These are phyloP conservation scores for Chauna torquata DNA, from an alignment of 2,113 vertebrate species.

Conservation along the genomic window DNA sequence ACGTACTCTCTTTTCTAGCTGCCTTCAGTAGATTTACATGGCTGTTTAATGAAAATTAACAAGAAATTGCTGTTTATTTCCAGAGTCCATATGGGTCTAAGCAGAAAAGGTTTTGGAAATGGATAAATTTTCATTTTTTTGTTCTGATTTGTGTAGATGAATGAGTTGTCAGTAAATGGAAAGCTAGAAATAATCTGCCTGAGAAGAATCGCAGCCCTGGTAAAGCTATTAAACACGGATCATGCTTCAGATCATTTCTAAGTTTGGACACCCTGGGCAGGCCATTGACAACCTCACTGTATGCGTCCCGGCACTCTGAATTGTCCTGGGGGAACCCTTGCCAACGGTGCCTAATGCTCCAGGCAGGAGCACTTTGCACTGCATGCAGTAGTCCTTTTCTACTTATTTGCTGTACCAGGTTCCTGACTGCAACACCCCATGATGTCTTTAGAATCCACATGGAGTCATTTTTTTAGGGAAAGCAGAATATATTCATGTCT, in stretches of 20 bases:
- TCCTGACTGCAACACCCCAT: background rate
- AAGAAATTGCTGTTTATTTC: background rate
- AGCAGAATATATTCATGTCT: background rate
- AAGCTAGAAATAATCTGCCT: background rate
- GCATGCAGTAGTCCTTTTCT: background rate
- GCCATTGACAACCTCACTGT: background rate
- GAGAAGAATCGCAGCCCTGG: background rate
- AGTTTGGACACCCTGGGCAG: background rate
- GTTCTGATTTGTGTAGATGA: background rate
- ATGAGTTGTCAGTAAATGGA: background rate
- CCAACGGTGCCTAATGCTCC: background rate
- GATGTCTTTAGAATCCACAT: background rate
- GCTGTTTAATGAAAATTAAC: background rate
- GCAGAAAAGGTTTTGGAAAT: background rate
- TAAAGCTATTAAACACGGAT: background rate
- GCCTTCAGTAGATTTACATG: background rate
- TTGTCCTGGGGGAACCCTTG: background rate
- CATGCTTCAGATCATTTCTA: background rate
- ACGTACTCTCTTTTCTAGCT: background rate
- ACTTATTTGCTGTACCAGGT: background rate
- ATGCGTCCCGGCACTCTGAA: fast-evolving
- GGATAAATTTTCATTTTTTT: background rate
- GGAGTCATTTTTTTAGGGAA: background rate
- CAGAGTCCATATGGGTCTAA: background rate
- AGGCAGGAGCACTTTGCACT: background rate